These are phyloP conservation scores for Caenorhabditis imperialis DNA, from an alignment of 2,888 invertebrate species.

Conservation along the genomic window DNA sequence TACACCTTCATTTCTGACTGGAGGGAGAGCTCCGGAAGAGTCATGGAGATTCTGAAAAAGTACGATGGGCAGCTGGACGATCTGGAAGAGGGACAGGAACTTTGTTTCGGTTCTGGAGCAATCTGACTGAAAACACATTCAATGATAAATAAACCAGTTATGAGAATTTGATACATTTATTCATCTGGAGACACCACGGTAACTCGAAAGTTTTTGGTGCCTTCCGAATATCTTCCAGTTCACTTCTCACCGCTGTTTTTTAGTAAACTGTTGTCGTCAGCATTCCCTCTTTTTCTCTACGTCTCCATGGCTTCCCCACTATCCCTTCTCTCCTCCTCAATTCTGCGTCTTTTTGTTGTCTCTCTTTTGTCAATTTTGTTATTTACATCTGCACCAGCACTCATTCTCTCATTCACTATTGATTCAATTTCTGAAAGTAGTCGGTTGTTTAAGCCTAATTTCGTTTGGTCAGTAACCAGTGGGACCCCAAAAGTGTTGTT, in stretches of 20 bases:
- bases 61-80: conserved; percentile 28
- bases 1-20: conserved; percentile 39
- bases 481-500: conserved; percentile 9
- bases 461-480: no score
- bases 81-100: conserved; percentile 23
- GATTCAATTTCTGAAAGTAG: not conserved
- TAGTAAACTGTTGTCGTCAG: no score
- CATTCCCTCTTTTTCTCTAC: no score
- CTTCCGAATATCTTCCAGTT: no score
- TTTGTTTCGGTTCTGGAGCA: conserved; percentile 15
- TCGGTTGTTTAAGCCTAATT: no score
- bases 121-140: not conserved
- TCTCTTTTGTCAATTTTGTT: conserved; percentile 6
- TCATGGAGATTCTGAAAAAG: conserved; percentile 33
- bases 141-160: no score
- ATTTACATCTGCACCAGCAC: not conserved
- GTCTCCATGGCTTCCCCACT: not conserved
- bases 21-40: conserved; percentile 29
- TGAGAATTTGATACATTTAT: conserved; percentile 2
- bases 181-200: no score
- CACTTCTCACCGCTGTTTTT: no score
- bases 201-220: no score
- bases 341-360: not conserved
- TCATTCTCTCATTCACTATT: not conserved
- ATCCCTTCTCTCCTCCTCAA: not conserved